Evolutionary conservation across 1,140 invertebrate genomes (phyloP), one percentile per base, ranked within the genome.

Genomic region (Drosophila cardini): DNA sequence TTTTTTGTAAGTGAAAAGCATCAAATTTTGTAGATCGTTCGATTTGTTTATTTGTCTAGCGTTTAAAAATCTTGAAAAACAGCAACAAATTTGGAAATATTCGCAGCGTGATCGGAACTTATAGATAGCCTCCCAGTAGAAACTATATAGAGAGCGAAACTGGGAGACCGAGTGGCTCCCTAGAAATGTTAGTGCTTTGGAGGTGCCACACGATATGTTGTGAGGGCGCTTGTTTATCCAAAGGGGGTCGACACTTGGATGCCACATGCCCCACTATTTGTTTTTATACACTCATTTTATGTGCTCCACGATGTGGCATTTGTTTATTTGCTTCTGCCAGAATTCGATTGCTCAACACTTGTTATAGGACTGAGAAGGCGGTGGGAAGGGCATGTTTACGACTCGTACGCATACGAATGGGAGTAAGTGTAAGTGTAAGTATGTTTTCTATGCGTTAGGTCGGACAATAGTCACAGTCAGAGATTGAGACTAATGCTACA

Each of bases 231-330:
- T 89, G 81, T 90, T 89, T 89, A 85, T 89, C 85, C 80, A 84
- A 85, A 74, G 80, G 78, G 72, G 85, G 85, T 89, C 84, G 78
- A 87, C 85, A 80, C 71, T 77, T 77, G 69, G 58, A 53, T 67
- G 62, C 73, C 73, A 72, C 68, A 76, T 72, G 64, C 73, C 71
- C 68, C 75, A 58, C 55, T 80, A 87, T 89, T 89, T 89, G 77
- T 89, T 89, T 89, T 87, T 87, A 89, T 87, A 89, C 80, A 80
- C 84, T 89, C 83, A 89, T 89, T 89, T 89, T 90, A 90, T 89
- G 83, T 78, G 79, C 69, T 80, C 18, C 21, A 57, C 60, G 53
- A 42, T 61, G 61, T 46, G 58, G 56, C 68, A 50, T 68, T 46
- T 87, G 84, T 87, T 87, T 87, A 72, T 84, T 89, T 87, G 56